Evolutionary conservation across 2,113 vertebrate genomes (phyloP).

Genomic region (Tyrannus savana): DNA sequence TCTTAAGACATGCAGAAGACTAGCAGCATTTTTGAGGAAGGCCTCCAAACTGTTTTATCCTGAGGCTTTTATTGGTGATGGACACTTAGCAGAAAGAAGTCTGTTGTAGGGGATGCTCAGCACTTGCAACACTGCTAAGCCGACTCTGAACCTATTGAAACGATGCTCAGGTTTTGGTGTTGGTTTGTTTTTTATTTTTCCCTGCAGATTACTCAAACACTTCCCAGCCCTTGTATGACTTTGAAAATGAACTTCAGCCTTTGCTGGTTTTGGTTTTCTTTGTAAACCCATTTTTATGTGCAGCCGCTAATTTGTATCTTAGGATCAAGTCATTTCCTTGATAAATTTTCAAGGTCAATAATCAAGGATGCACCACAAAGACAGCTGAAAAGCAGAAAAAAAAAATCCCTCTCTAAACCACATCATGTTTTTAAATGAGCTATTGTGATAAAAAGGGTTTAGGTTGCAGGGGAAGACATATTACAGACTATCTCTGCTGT

Average conservation of each 20-base stretch:
- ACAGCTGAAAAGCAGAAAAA: neutral
- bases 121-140: rapidly evolving
- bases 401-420: neutral
- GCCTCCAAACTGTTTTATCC: neutral
- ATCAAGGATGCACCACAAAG: neutral
- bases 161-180: no score
- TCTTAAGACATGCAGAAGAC: neutral
- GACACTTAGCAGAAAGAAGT: neutral
- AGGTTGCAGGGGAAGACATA: neutral
- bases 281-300: neutral
- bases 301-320: neutral
- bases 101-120: neutral
- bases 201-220: neutral
- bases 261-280: neutral
- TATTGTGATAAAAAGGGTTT: neutral
- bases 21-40: neutral
- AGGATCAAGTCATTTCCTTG: neutral
- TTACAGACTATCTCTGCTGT: neutral
- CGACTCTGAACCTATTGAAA: neutral
- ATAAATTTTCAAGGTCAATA: neutral
- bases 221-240: neutral
- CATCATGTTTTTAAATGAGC: neutral
- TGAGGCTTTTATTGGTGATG: neutral
- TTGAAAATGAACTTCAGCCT: neutral
- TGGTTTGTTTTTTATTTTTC: neutral